These are phyloP conservation scores for Atherinosoma microstoma DNA, from an alignment of 2,797 vertebrate species.

Conservation along the genomic window DNA sequence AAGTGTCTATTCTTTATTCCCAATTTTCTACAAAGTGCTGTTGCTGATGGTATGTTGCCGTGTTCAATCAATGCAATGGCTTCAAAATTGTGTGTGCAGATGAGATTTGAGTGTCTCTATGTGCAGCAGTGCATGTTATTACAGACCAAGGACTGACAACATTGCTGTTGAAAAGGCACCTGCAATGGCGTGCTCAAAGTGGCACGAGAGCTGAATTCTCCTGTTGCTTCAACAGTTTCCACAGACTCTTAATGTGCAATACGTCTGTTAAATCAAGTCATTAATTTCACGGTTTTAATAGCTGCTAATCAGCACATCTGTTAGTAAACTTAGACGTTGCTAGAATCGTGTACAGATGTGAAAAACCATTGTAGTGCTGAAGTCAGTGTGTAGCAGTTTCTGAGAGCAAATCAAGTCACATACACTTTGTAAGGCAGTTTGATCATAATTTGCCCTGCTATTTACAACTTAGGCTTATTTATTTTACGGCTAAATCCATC, in stretches of 20 bases:
- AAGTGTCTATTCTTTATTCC: conserved; percentile 58
- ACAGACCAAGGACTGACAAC: conserved; percentile 43
- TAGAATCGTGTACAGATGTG: not conserved
- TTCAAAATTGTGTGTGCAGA: conserved; percentile 48
- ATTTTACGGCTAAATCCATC: not conserved
- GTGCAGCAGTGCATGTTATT: conserved; percentile 59
- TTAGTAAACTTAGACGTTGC: not conserved
- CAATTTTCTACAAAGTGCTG: conserved; percentile 48
- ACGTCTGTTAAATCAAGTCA: conserved; percentile 1
- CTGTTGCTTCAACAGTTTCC: conserved; percentile 10
- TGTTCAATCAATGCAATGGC: conserved; percentile 61
- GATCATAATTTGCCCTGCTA: not conserved
- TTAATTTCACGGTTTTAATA: conserved; percentile 10
- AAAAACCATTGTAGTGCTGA: not conserved
- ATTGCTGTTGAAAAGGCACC: conserved; percentile 31
- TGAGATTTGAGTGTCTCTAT: conserved; percentile 36
- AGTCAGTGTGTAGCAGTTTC: conserved; percentile 4
- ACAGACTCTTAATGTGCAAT: conserved; percentile 17
- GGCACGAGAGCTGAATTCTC: conserved; percentile 17
- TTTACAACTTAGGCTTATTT: not conserved
- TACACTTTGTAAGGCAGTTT: conserved; percentile 1
- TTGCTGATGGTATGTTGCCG: conserved; percentile 51
- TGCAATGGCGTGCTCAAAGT: conserved; percentile 18
- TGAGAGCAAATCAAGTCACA: not conserved
- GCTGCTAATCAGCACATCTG: conserved; percentile 12